Evolutionary conservation across 2,113 vertebrate species (phyloP).

Genomic region (Protobothrops mucrosquamatus): DNA sequence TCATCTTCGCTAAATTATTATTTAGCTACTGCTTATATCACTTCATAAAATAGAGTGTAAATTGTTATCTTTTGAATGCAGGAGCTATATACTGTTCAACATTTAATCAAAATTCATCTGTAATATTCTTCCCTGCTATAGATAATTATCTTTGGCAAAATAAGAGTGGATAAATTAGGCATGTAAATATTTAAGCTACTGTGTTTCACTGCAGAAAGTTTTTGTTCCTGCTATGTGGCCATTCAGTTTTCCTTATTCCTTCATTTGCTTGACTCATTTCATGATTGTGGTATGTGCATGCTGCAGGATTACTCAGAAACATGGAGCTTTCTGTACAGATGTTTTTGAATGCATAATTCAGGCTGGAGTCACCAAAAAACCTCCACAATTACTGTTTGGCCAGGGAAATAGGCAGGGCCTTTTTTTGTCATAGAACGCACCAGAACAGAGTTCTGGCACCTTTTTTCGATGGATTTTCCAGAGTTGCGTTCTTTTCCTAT

Average conservation of each 20-base stretch:
- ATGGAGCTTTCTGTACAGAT: background rate
- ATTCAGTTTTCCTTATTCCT: background rate
- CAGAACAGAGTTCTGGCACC: no score
- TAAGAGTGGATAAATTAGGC: background rate
- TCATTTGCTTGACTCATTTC: slow-evolving; percentile 2
- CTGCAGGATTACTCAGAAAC: background rate
- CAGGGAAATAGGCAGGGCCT: background rate
- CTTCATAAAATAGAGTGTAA: background rate
- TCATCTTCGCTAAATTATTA: background rate
- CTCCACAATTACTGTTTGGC: background rate
- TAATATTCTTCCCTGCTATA: background rate
- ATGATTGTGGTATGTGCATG: background rate
- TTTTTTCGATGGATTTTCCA: no score
- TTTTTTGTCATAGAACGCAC: no score
- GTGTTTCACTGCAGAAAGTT: background rate
- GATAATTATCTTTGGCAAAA: background rate
- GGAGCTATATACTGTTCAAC: background rate
- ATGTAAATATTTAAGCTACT: background rate
- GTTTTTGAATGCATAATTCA: background rate
- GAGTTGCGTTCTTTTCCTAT: no score
- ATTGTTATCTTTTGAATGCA: background rate
- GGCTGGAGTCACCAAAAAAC: background rate
- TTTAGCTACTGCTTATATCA: background rate
- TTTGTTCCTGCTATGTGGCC: background rate
- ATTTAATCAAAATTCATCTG: background rate